Conservation (phyloP, 2,113 vertebrate genomes). For the Ochotona curzoniae region DNA sequence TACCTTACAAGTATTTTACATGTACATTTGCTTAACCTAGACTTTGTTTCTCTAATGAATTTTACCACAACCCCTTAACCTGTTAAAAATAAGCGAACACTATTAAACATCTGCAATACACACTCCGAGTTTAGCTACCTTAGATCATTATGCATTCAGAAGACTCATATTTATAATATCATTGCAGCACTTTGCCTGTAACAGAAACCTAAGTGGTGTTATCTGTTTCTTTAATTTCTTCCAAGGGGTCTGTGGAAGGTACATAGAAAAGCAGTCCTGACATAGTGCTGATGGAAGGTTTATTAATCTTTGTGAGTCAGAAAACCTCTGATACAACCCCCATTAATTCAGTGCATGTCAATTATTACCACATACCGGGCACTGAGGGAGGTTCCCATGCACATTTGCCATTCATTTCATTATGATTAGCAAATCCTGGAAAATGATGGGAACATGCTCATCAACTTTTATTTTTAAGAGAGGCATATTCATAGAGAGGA, state of each 20-base stretch:
- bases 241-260: not conserved
- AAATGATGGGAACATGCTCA: not conserved
- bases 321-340: not conserved
- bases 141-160: not conserved
- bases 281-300: not conserved
- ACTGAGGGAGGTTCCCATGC: not conserved
- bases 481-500: too few species aligned
- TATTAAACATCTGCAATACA: not conserved
- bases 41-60: slow-evolving; percentile 49
- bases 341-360: not conserved
- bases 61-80: not conserved
- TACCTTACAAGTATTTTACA: not conserved
- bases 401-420: not conserved
- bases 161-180: not conserved
- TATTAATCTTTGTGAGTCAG: not conserved
- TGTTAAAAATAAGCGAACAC: slow-evolving; percentile 35
- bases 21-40: slow-evolving; percentile 19
- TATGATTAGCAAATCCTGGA: not conserved
- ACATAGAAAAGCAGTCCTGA: not conserved
- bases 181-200: not conserved
- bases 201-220: not conserved
- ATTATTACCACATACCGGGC: not conserved
- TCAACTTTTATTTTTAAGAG: not conserved
- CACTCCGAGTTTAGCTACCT: not conserved
- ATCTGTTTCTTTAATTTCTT: slow-evolving; percentile 25